Conservation (phyloP, 1,140 invertebrate genomes). For the Fragariocoptes setiger region DNA sequence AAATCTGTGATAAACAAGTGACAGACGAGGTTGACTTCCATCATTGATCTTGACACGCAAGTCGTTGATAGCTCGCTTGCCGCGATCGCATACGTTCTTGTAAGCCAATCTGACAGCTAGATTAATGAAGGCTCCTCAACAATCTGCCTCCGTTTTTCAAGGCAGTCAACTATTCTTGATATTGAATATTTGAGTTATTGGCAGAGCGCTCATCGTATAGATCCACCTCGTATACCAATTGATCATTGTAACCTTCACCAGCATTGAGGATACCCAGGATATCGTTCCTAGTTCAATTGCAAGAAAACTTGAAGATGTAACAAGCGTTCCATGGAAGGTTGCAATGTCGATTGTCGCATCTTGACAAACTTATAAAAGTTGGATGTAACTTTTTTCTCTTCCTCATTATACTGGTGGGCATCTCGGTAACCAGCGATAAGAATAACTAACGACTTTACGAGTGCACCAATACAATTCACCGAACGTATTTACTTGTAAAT, state of each 20-base stretch:
- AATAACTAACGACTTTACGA: slow-evolving; percentile 53
- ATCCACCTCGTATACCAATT: slow-evolving; percentile 66
- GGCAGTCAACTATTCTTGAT: slow-evolving; percentile 32
- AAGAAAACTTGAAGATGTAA: slow-evolving; percentile 72
- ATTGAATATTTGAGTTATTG: slow-evolving; percentile 34
- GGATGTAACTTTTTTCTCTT: slow-evolving; percentile 38
- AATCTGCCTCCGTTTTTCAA: slow-evolving; percentile 32
- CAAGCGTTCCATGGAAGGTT: slow-evolving; percentile 61
- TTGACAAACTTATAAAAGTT: slow-evolving; percentile 49
- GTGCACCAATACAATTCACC: too few relatives aligned
- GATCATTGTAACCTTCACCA: slow-evolving; percentile 29
- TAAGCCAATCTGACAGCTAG: slow-evolving; percentile 44
- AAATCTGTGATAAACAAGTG: background rate
- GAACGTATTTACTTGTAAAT: too few relatives aligned
- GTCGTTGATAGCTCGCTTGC: slow-evolving; percentile 31
- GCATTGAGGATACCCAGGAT: slow-evolving; percentile 55
- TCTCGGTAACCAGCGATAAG: slow-evolving; percentile 74
- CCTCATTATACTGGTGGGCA: slow-evolving; percentile 24
- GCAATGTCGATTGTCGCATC: slow-evolving; percentile 40
- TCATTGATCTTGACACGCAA: slow-evolving; percentile 28
- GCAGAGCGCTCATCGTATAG: slow-evolving; percentile 46
- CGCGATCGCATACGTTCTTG: slow-evolving; percentile 17
- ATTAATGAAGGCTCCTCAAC: slow-evolving; percentile 40
- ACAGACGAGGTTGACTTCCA: slow-evolving; percentile 5
- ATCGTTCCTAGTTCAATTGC: slow-evolving; percentile 81